Conservation (phyloP, 2,888 invertebrate genomes). For the Sarcophaga variegata region DNA sequence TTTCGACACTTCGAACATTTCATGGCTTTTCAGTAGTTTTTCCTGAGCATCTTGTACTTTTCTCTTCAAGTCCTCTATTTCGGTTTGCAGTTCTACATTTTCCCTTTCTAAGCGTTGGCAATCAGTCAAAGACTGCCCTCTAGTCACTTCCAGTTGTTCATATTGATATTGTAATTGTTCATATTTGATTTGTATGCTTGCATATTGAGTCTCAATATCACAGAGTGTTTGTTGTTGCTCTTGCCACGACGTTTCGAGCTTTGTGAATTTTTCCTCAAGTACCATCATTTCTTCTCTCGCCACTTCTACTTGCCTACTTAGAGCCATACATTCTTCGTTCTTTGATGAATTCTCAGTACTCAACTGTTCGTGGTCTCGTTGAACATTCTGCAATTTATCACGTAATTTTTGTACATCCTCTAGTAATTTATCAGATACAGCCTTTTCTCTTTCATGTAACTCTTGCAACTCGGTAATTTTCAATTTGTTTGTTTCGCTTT, state of each 20-base stretch:
- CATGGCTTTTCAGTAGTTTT: constrained; percentile 68
- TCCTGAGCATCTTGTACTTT: constrained; percentile 74
- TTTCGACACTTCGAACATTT: constrained; percentile 49
- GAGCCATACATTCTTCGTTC: constrained; percentile 72
- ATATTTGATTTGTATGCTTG: constrained; percentile 75
- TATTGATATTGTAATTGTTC: constrained; percentile 74
- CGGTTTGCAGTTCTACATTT: constrained; percentile 73
- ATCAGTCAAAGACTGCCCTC: constrained; percentile 70
- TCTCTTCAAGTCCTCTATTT: constrained; percentile 73
- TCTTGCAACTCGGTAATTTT: constrained; percentile 65
- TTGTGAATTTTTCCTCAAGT: constrained; percentile 74
- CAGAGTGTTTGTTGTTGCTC: constrained; percentile 71
- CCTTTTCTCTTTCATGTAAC: constrained; percentile 55
- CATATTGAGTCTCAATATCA: constrained; percentile 74
- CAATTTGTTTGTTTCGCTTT: constrained; percentile 56
- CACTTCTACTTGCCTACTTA: constrained; percentile 71
- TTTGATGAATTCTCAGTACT: constrained; percentile 71
- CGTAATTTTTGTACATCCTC: constrained; percentile 71
- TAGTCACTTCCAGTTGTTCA: constrained; percentile 70
- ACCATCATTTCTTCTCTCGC: constrained; percentile 71
- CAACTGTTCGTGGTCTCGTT: constrained; percentile 71
- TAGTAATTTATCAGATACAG: constrained; percentile 73
- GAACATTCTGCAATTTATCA: constrained; percentile 72
- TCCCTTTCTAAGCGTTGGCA: constrained; percentile 73
- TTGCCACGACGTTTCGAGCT: constrained; percentile 72